These are phyloP conservation scores for Mungos mungo DNA, from an alignment of 2,113 vertebrate genomes.

Conservation along the genomic window DNA sequence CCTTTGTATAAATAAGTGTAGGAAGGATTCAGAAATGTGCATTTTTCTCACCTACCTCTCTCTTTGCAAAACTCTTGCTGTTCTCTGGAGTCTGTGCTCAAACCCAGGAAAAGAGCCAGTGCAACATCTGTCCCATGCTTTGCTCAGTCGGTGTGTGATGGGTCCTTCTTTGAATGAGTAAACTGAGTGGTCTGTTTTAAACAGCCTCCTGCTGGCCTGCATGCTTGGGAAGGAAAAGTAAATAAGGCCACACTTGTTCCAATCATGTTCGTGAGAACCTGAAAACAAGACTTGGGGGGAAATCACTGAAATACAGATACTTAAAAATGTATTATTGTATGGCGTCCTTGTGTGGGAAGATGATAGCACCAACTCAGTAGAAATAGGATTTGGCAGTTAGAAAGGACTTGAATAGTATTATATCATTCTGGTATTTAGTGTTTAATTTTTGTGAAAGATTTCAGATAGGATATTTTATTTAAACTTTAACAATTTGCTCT, in stretches of 20 bases:
- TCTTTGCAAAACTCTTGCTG: not conserved
- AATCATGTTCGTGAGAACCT: not conserved
- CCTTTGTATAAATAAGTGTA: not conserved
- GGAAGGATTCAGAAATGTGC: not conserved
- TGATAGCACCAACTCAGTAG: not conserved
- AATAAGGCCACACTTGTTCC: not conserved
- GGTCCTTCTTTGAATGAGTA: not conserved
- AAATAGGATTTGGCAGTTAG: not conserved
- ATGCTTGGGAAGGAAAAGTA: not conserved
- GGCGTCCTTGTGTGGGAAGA: not conserved
- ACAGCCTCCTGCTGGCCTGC: not conserved
- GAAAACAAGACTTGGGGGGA: not conserved
- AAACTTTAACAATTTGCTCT: not conserved
- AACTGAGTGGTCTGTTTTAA: not conserved
- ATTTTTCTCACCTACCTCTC: not conserved
- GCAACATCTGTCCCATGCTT: rapidly evolving
- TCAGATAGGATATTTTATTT: not conserved
- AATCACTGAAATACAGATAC: not conserved
- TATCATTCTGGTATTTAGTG: not conserved
- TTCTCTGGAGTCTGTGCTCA: not conserved
- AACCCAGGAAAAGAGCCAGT: not conserved
- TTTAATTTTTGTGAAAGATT: not conserved
- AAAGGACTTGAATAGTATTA: not conserved
- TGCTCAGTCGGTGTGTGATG: too few species aligned
- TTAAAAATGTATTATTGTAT: not conserved